A percentile compares a stretch with the other conserved stretches of the same genome.
phyloP scores from a whole-genome alignment of 1,140 invertebrate species.

The Saccostrea echinata region DNA sequence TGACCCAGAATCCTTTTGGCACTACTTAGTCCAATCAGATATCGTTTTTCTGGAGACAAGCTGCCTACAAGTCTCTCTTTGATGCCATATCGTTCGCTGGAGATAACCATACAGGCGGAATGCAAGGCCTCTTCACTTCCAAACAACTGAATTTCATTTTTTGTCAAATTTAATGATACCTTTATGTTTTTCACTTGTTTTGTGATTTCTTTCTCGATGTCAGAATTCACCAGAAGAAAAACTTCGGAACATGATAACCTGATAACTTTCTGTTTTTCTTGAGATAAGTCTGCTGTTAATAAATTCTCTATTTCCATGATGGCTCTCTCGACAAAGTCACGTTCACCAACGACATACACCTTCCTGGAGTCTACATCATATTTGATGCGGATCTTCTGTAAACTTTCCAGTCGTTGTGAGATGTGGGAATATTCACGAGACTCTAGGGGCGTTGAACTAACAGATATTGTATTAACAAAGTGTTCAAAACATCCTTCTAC shows the following conservation, averaged over 20 bases:
- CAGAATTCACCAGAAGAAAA: constrained; percentile 12
- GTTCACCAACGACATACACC: background rate
- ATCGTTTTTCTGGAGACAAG: background rate
- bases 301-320: background rate
- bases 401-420: background rate
- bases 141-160: background rate
- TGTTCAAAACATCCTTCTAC: background rate
- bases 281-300: background rate
- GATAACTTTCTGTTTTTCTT: background rate
- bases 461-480: background rate
- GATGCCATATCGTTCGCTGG: background rate
- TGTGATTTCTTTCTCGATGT: background rate
- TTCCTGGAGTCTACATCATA: background rate
- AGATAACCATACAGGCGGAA: background rate
- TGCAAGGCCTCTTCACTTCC: background rate
- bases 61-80: background rate
- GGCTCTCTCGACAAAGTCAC: background rate
- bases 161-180: background rate
- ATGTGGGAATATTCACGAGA: background rate
- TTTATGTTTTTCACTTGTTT: background rate
- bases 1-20: background rate
- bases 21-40: background rate
- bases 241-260: background rate
- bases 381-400: background rate
- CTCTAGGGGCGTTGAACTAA: background rate